phyloP scores from a whole-genome alignment of 2,888 invertebrate species.

The Cantharis lateralis region DNA sequence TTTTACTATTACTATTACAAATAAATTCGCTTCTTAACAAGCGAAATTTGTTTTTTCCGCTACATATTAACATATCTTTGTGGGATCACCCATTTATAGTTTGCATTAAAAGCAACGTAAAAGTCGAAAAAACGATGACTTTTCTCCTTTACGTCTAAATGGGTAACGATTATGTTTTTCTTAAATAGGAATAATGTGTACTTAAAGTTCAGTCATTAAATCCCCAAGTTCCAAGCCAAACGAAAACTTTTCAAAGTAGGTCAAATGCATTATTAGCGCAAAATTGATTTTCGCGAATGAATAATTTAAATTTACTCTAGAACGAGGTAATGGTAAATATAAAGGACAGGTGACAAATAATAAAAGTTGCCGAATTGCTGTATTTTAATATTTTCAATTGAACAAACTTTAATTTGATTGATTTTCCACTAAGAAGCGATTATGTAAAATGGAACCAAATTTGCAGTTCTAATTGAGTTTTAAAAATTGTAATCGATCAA shows the following conservation, averaged over 20 bases:
- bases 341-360: conserved; percentile 16
- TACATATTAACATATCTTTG: neutral
- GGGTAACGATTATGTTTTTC: neutral
- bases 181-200: neutral
- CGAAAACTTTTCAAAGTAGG: conserved; percentile 25
- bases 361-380: neutral
- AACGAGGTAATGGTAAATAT: conserved; percentile 17
- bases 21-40: neutral
- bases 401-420: neutral
- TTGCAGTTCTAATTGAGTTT: neutral
- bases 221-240: neutral
- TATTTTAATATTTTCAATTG: neutral
- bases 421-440: neutral
- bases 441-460: neutral
- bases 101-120: neutral
- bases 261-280: conserved; percentile 33
- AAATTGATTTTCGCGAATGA: conserved; percentile 36
- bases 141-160: neutral
- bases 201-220: neutral
- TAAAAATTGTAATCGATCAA: neutral
- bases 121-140: neutral
- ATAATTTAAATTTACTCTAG: conserved; percentile 26
- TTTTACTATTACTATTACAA: neutral
- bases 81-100: neutral
- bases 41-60: neutral